Percentiles rank a stretch among this genome's conserved stretches.
Evolutionary conservation across 2,797 vertebrate species (phyloP).

Genomic region (Halcyon smyrnensis): DNA sequence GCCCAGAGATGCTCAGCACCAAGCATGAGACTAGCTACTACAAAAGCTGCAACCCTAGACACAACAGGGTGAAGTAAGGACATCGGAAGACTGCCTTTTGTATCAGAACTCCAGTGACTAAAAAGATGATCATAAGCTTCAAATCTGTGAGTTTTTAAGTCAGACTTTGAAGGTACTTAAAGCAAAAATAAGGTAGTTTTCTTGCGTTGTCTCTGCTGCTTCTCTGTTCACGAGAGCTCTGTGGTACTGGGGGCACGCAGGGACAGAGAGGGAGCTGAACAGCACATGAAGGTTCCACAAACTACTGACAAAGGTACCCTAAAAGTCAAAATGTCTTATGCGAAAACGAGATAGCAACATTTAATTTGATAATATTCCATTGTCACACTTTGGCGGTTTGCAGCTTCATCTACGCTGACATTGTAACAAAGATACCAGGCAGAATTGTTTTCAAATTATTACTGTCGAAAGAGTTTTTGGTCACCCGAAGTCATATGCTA

Average conservation of each 20-base stretch:
- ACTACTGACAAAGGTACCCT: slow-evolving; percentile 20
- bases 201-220: not conserved
- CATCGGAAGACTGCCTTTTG: slow-evolving; percentile 28
- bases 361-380: not conserved
- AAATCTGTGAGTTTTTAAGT: not conserved
- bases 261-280: slow-evolving; percentile 25
- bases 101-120: slow-evolving; percentile 9
- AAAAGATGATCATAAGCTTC: slow-evolving; percentile 5
- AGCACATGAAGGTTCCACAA: not conserved
- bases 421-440: not conserved
- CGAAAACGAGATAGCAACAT: not conserved
- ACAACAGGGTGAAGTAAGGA: slow-evolving; percentile 61
- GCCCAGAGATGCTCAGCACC: slow-evolving; percentile 22
- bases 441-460: not conserved
- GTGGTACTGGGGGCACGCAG: slow-evolving; percentile 10
- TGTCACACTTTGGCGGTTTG: not conserved
- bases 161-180: slow-evolving; percentile 4
- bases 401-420: not conserved
- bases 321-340: not conserved
- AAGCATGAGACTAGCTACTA: slow-evolving; percentile 35
- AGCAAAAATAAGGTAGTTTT: not conserved
- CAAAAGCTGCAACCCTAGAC: slow-evolving; percentile 55
- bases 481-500: not conserved
- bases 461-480: not conserved
- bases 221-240: not conserved